Evolutionary conservation across 2,888 invertebrate species (phyloP).

Genomic region (Hirtodrosophila confusa): DNA sequence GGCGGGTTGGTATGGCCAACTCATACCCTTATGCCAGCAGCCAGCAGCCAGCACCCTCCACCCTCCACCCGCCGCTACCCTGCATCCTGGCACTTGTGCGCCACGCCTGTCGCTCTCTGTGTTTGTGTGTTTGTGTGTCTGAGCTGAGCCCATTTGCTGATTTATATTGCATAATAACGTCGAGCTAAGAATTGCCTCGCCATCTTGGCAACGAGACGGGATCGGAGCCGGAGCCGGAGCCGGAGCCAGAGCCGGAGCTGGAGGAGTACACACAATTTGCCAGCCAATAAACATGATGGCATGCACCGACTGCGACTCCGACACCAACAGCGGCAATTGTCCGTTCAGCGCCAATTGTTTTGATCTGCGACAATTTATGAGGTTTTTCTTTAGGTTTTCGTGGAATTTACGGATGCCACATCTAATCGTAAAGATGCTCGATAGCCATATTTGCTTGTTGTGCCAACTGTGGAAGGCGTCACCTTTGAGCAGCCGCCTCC

Average conservation of each 20-base stretch:
- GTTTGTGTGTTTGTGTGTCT: slow-evolving; percentile 25
- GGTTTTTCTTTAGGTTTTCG: slow-evolving; percentile 27
- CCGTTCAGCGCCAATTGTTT: slow-evolving; percentile 63
- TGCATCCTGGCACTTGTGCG: not conserved
- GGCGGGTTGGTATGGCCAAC: slow-evolving; percentile 23
- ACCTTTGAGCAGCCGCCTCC: slow-evolving; percentile 40
- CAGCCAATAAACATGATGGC: slow-evolving; percentile 77
- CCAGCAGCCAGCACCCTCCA: not conserved
- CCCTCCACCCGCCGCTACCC: slow-evolving; percentile 1
- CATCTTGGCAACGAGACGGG: slow-evolving; percentile 46
- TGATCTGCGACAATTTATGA: slow-evolving; percentile 72
- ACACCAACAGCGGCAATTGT: slow-evolving; percentile 22
- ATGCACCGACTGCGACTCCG: slow-evolving; percentile 48
- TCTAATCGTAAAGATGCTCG: slow-evolving; percentile 62
- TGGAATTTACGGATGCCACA: slow-evolving; percentile 29
- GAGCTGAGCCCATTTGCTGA: slow-evolving; percentile 78
- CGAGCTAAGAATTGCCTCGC: slow-evolving; percentile 74
- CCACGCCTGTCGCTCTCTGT: slow-evolving; percentile 1
- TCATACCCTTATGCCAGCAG: slow-evolving; percentile 19
- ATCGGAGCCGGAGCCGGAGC: slow-evolving; percentile 22
- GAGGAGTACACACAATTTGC: slow-evolving; percentile 66
- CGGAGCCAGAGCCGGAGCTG: slow-evolving; percentile 26
- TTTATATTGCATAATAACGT: slow-evolving; percentile 82
- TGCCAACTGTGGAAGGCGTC: slow-evolving; percentile 39
- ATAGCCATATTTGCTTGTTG: slow-evolving; percentile 51